Conservation (phyloP, 2,888 invertebrate genomes). For the Anthrax anthrax region DNA sequence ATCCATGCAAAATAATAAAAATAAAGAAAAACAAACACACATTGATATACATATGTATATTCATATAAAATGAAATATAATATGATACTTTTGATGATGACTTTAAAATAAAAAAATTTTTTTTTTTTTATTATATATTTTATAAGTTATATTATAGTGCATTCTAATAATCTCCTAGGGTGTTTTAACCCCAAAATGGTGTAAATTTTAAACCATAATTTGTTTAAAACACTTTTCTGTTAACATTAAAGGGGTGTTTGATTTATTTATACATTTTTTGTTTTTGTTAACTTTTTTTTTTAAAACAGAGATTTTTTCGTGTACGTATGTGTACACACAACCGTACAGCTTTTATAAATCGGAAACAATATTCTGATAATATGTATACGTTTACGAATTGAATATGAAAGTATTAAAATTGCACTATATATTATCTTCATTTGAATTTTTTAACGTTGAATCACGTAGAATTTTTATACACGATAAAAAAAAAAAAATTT, state of each 20-base stretch:
- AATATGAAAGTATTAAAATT: background rate
- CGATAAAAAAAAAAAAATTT: too few relatives aligned
- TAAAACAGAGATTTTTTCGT: background rate
- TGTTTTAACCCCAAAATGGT: slow-evolving; percentile 9
- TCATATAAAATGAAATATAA: too few relatives aligned
- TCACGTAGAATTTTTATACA: too few relatives aligned
- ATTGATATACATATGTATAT: too few relatives aligned
- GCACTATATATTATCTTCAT: slow-evolving; percentile 10
- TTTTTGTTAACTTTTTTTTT: background rate
- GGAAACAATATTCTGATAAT: too few relatives aligned
- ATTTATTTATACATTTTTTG: slow-evolving; percentile 6
- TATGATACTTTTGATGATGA: background rate
- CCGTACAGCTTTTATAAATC: too few relatives aligned
- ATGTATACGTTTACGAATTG: too few relatives aligned
- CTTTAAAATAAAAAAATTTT: background rate
- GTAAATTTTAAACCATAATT: slow-evolving; percentile 15
- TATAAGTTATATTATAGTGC: background rate
- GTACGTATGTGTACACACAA: too few relatives aligned
- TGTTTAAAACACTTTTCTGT: slow-evolving; percentile 12
- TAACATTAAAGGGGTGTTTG: slow-evolving; percentile 10
- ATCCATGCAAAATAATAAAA: too few relatives aligned
- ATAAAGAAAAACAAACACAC: too few relatives aligned
- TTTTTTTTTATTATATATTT: background rate
- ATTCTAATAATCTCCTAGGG: slow-evolving; percentile 8
- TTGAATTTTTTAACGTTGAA: slow-evolving; percentile 7